Base-by-base conservation (phyloP, 1,140 invertebrate genomes). In the Apolygus lucorum region DNA sequence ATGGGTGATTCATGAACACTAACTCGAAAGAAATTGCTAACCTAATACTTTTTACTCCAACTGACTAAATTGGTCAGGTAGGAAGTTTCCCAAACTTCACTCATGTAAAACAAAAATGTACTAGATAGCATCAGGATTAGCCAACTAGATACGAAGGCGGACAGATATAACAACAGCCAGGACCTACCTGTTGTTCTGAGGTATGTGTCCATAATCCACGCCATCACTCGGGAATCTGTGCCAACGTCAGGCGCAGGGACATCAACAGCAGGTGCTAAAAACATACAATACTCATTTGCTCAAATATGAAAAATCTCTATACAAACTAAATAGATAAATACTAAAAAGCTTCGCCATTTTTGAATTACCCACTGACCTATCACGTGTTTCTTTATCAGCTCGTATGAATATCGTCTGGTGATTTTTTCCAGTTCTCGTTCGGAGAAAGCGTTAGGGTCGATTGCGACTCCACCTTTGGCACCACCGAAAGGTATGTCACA, bases 341-440 rank as follows among this genome's bases (percentile, higher is more conserved):
- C 21, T 27, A 28, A 28, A n/a, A n/a, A n/a, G n/a, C n/a, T n/a
- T n/a, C n/a, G n/a, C n/a, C n/a, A n/a, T n/a, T n/a, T n/a, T n/a
- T n/a, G n/a, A n/a, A n/a, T n/a, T n/a, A n/a, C n/a, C 28, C 22
- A 25, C 62, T 17, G 52, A 73, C 72, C 91, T 73, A 95, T 90
- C 78, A 95, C 94, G 63, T 91, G 90, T 72, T 93, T 93, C 80
- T 95, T 95, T 0, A 90, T 86, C 49, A 96, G 80, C 76, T 95
- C 91, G 65, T 95, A 82, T 1, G 91, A 87, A 75, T 93, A 91
- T 65, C 92, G 81, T 27, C 93, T 78, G 0, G 93, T 96, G 67
- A 96, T 93, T 73, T 90, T 90, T 79, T 96, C 91, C 68, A 96
- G 79, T 78, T 96, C 92, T 67, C 82, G 80, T 2, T 86, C 85